Evolutionary conservation across 2,888 invertebrate genomes (phyloP), one percentile per base, ranked within the genome.

Genomic region (Diloba caeruleocephala): DNA sequence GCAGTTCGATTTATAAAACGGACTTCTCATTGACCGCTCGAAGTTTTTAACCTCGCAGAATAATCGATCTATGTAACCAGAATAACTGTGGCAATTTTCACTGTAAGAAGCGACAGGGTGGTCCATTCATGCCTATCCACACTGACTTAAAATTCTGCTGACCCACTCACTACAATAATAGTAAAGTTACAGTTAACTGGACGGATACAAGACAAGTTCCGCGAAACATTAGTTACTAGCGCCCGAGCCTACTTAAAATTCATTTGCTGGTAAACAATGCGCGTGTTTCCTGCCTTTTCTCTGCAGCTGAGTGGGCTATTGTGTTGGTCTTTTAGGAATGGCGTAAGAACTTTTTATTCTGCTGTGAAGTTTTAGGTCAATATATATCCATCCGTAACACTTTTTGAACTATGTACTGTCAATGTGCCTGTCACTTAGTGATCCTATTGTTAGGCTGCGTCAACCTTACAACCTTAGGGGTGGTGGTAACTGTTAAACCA

Each of bases 221-320:
- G 50, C 52, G 66, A 60, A 72, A 41, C 33, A 43, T 52, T 55
- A 21, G 49, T 52, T 34, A 57, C 61, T 55, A 39, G 48, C n/a
- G 36, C 32, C 38, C 32, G 39, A 62, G 43, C 42, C 70, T 55
- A 72, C 53, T 71, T 71, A 53, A 61, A 50, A 72, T 71, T 70
- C 66, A 53, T 44, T 54, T 37, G n/a, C 13, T 38, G 37, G 44
- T 54, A 39, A 66, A 70, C 67, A 67, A 67, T 67, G 50, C 60
- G 52, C 38, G 53, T 64, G 59, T 68, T 79, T 81, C 81, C 81
- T 78, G 81, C 37, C 65, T 66, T 74, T 75, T 71, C 78, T 72
- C 10, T 39, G 19, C 23, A 23, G 34, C 34, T 36, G 34, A 8
- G 34, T 28, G 21, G 60, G 36, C 50, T 50, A 49, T 49, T 55